Percentiles rank a stretch among this genome's conserved stretches.
Conservation (phyloP, 2,888 invertebrate genomes). For the Machimus atricapillus region DNA sequence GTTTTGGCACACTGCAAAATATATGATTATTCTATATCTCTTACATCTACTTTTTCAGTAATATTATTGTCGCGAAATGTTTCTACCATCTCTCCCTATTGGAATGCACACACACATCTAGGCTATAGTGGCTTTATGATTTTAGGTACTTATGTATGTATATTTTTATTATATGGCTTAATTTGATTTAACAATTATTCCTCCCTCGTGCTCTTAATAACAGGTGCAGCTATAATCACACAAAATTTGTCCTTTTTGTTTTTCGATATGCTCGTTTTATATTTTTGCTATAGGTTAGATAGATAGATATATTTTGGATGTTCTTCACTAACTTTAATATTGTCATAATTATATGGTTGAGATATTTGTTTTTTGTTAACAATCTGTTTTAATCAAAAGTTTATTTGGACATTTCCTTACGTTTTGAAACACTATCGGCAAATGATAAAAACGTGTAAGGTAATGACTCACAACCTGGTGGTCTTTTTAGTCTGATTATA, state of each 20-base stretch:
- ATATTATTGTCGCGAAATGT: not conserved
- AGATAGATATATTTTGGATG: not conserved
- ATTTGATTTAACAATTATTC: not conserved
- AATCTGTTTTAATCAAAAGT: not conserved
- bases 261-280: not conserved
- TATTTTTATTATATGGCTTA: not conserved
- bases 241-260: not conserved
- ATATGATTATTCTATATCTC: not conserved
- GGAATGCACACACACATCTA: not conserved
- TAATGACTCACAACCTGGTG: constrained; percentile 26
- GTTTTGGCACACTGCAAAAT: not conserved
- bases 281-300: not conserved
- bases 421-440: not conserved
- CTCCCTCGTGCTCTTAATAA: not conserved
- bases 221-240: constrained; percentile 6
- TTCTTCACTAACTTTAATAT: not conserved
- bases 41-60: not conserved
- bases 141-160: not conserved
- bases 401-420: not conserved
- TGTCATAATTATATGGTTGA: not conserved
- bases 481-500: not conserved
- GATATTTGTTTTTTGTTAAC: not conserved
- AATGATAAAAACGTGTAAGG: not conserved
- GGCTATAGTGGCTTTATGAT: not conserved
- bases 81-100: not conserved